Base-by-base conservation (phyloP, 2,113 vertebrate species). In the Heteronetta atricapilla region DNA sequence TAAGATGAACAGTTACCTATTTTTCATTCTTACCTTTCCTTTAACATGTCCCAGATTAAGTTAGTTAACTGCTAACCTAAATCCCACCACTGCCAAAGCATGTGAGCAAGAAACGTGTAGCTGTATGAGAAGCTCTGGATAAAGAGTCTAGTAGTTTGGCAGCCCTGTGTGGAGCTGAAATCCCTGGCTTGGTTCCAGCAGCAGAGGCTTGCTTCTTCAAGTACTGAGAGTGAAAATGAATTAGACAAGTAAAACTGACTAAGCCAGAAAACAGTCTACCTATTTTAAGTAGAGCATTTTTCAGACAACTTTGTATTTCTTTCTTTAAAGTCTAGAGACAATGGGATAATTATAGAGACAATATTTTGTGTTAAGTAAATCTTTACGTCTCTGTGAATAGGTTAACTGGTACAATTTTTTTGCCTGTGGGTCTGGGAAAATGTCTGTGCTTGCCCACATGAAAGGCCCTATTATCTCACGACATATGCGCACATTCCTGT, bases 181-280 rank as follows among this genome's bases (percentile, higher is more conserved):
- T 80, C 31, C 63, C 91, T 88, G 88, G 75, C 59, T 69, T 73
- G 22, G 31, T 28, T 90, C 68, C 93, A 91, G 34, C 33, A 73
- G 18, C 40, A 66, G 63, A 50, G 1, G 8, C 80, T 94, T 93
- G 28, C 68, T 68, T 55, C 79, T 94, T 90, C 63, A 50, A 86
- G 55, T 72, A 63, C 55, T 74, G 68, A 58, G 55, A 90, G 12
- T 62, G 31, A 58, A 93, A 91, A 86, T 58, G n/a, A 33, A 0
- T 80, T 80, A 55, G 56, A 29, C n/a, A 38, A 53, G 58, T 85
- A 79, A 3, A 91, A 23, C 59, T 88, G 82, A 85, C 44, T 82
- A 90, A 86, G 75, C 50, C 50, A 52, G 12, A 26, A 25, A 25
- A 52, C 23, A 52, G 50, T 52, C 50, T 52, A 52, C 23, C 13